These are phyloP conservation scores for Rhynchophorus ferrugineus DNA, from an alignment of 1,140 invertebrate species.

Conservation along the genomic window DNA sequence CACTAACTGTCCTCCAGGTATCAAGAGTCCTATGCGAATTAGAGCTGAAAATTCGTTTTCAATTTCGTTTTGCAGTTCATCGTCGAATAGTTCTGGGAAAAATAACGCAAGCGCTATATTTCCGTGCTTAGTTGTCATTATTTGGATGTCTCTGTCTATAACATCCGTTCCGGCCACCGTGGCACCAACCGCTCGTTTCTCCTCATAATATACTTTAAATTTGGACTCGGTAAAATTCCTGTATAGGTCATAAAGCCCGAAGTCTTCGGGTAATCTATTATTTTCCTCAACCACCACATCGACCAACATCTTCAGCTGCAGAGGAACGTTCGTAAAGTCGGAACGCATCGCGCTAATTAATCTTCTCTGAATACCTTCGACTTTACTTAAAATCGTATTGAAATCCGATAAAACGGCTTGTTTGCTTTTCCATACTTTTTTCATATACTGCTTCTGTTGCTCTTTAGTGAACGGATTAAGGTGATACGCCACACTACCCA, in stretches of 20 bases:
- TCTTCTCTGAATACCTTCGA: not conserved
- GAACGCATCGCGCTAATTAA: not conserved
- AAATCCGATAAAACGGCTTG: not conserved
- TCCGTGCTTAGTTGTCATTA: not conserved
- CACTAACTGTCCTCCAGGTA: not conserved
- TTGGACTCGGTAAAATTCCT: not conserved
- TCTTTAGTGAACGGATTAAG: not conserved
- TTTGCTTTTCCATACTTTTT: not conserved
- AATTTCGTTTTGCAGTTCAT: not conserved
- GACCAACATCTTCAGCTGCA: conserved; percentile 2
- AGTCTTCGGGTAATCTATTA: not conserved
- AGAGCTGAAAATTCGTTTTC: not conserved
- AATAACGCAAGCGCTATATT: not conserved
- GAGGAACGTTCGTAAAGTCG: not conserved
- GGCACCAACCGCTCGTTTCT: not conserved
- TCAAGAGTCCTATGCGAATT: not conserved
- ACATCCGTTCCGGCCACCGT: not conserved
- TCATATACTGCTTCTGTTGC: not conserved
- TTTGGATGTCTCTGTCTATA: not conserved
- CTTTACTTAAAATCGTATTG: not conserved
- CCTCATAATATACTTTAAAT: not conserved
- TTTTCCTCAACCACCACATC: not conserved
- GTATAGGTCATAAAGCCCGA: not conserved
- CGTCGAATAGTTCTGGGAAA: not conserved
- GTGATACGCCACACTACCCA: not conserved